Evolutionary conservation across 2,888 invertebrate genomes (phyloP), one percentile per base, ranked within the genome.

Genomic region (Tribolium freemani): DNA sequence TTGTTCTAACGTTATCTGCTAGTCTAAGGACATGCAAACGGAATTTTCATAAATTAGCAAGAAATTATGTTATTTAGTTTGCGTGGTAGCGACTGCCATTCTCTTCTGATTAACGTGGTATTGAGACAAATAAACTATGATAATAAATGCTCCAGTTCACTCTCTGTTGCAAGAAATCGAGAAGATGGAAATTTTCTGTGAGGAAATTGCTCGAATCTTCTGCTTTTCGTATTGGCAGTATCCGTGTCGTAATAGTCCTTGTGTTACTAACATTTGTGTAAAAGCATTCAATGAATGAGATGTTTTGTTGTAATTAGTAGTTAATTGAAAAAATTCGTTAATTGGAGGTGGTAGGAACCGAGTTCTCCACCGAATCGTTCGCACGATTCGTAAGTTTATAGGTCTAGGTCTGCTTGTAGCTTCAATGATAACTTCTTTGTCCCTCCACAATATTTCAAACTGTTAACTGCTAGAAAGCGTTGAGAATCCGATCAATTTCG

Each of bases 351-450:
- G 16, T 20, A n/a, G 20, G 20, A 48, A 13, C 13, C 45, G n/a
- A 16, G 6, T 46, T 20, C 11, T 9, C 20, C 16, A 26, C 10
- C 26, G 48, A 46, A 46, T 60, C 46, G 46, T 58, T 48, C 58
- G 10, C 9, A 10, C 45, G 63, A 57, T 31, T 61, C 60, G 63
- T 30, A 8, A 77, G 72, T 81, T 81, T 78, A 76, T 80, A 73
- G 81, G 81, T 81, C 81, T 81, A 82, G 81, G 81, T 78, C 78
- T 77, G 69, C 79, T 61, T 71, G 72, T 69, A 72, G 69, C 64
- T 64, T 82, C 83, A 83, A 82, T 83, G 82, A 81, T 77, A 83
- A 83, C 83, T 76, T 82, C 81, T 82, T 79, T 77, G 54, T 81
- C 80, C 80, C 81, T 80, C 70, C 73, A 73, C 73, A 66, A 54